These are phyloP conservation scores for Vollenhovia emeryi DNA, from an alignment of 1,140 invertebrate genomes.

Conservation along the genomic window DNA sequence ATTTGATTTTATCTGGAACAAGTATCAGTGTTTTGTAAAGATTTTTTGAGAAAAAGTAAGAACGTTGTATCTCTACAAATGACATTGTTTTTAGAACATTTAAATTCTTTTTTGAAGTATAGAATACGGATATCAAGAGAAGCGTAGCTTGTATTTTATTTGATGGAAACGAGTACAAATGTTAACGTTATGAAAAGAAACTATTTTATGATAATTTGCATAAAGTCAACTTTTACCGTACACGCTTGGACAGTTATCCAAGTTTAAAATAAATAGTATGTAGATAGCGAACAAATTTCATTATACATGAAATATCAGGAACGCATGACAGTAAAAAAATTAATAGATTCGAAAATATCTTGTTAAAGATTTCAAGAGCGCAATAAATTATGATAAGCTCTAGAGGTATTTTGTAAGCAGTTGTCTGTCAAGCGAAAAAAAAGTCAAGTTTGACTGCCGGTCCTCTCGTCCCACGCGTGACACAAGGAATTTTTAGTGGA, in stretches of 20 bases:
- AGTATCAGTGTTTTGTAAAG: background rate
- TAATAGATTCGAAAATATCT: background rate
- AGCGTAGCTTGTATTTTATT: background rate
- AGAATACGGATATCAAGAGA: background rate
- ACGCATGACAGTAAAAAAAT: no score
- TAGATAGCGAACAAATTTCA: no score
- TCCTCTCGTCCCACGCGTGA: background rate
- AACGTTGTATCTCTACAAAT: background rate
- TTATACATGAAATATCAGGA: no score
- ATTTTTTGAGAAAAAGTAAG: background rate
- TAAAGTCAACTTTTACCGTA: background rate
- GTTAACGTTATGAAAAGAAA: background rate
- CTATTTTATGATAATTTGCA: background rate
- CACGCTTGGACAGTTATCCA: background rate
- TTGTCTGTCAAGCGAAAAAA: background rate
- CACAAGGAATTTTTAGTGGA: background rate
- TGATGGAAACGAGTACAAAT: background rate
- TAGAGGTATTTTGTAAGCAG: background rate
- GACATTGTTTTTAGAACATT: background rate
- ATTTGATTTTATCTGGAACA: background rate
- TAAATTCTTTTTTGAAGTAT: background rate
- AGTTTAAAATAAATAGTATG: conserved; percentile 18
- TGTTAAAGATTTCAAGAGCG: background rate
- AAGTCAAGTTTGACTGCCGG: no score
- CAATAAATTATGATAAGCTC: background rate